Evolutionary conservation across 2,113 vertebrate species (phyloP), one percentile per base, ranked within the genome.

Genomic region (Saimiri boliviensis): DNA sequence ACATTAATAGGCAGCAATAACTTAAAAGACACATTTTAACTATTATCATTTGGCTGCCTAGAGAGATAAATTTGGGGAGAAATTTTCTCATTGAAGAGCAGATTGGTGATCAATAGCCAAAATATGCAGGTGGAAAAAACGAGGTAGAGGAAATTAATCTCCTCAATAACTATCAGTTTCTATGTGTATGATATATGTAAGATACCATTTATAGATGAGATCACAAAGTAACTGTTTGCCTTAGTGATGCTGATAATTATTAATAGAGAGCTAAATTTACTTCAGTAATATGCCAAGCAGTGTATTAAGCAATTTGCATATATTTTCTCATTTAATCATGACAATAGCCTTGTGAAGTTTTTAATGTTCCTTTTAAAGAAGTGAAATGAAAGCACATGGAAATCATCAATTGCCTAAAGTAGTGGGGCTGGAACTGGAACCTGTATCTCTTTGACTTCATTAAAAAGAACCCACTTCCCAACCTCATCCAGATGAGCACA

Each of bases 281-380:
- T 70, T 70, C 5, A 93, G 2, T 23, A 91, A 42, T 52, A 52
- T n/a, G 6, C 52, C 82, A 93, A 21, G 1, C 16, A 82, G 30
- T 49, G 47, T 71, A 35, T 42, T 54, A 85, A 54, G 21, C 0
- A 83, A 49, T 63, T 49, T 42, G 30, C 4, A 23, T 49, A 19
- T 47, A 68, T 68, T 89, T 95, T 77, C 13, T 68, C 8, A 60
- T 76, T 84, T 77, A 42, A 58, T 54, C 3, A 54, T 74, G 23
- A 89, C 0, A 68, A 79, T 37, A 80, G 68, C n/a, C 30, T 86
- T 70, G 60, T 45, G 4, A 94, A 77, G 2, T 58, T 12, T 81
- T 77, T 73, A 25, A n/a, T 47, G 0, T 80, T 96, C 32, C 56
- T 88, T 91, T 96, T 86, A 83, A 79, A 68, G 8, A 79, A 86